These are phyloP conservation scores for Adelosebastes latens DNA, from an alignment of 2,797 vertebrate genomes.

Conservation along the genomic window DNA sequence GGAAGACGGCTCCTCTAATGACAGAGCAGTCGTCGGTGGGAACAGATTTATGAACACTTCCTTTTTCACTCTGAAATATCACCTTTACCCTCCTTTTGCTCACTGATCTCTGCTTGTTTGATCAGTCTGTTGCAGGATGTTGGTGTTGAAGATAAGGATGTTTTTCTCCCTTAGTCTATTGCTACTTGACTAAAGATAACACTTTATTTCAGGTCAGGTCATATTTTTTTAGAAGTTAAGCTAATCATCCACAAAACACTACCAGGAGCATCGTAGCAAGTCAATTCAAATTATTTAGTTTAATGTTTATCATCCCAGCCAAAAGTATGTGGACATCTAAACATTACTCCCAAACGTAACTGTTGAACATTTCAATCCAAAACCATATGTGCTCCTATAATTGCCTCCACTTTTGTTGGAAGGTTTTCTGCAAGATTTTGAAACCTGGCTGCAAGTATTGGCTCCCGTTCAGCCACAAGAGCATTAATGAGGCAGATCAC, in stretches of 20 bases:
- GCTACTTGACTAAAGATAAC: background rate
- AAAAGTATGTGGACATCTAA: background rate
- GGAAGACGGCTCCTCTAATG: background rate
- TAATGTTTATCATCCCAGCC: background rate
- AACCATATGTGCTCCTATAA: no score
- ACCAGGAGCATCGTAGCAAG: background rate
- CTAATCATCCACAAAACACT: background rate
- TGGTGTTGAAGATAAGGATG: background rate
- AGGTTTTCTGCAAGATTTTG: background rate
- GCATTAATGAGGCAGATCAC: background rate
- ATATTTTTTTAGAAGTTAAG: background rate
- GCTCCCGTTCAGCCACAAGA: background rate
- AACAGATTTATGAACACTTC: conserved; percentile 32
- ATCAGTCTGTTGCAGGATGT: conserved; percentile 9
- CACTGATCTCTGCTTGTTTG: conserved; percentile 21
- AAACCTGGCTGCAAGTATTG: background rate
- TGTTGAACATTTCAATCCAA: background rate
- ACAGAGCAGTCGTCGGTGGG: background rate
- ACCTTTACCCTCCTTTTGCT: background rate
- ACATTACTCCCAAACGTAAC: background rate
- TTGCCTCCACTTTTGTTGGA: background rate
- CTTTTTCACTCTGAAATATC: background rate
- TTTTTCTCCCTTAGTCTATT: background rate
- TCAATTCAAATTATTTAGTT: background rate
- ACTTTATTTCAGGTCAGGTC: background rate